phyloP scores from a whole-genome alignment of 2,888 invertebrate species.

The Aspidiotus destructor region DNA sequence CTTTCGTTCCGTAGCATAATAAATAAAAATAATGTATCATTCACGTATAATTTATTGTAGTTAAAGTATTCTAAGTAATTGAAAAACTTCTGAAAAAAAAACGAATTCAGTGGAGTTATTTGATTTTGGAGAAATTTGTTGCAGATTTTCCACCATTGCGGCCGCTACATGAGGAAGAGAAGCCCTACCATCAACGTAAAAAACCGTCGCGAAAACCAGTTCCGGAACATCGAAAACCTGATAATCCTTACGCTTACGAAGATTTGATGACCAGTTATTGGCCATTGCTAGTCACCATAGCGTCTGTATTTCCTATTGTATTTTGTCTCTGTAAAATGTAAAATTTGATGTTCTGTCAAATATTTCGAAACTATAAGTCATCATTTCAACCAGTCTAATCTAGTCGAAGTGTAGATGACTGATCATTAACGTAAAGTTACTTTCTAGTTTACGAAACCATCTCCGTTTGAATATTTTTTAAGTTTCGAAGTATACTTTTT shows the following conservation, averaged over 20 bases:
- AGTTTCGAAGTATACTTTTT: too few species aligned
- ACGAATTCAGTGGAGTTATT: too few species aligned
- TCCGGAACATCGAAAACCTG: constrained; percentile 1
- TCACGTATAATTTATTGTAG: too few species aligned
- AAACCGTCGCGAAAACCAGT: constrained; percentile 12
- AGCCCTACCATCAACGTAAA: constrained; percentile 22
- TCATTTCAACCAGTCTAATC: too few species aligned
- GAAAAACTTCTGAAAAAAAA: too few species aligned
- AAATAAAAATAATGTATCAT: too few species aligned
- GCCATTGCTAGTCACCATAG: constrained; percentile 21
- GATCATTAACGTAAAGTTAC: too few species aligned
- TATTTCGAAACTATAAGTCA: too few species aligned
- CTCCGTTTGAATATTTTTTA: too few species aligned
- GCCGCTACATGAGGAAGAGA: constrained; percentile 24
- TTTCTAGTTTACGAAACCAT: too few species aligned
- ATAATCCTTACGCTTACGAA: constrained; percentile 22
- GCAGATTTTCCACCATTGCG: constrained; percentile 26
- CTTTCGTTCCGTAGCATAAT: not conserved
- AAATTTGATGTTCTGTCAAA: not conserved
- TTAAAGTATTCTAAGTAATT: too few species aligned
- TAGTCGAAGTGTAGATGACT: too few species aligned
- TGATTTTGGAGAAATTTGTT: constrained; percentile 11
- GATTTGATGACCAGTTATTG: constrained; percentile 23
- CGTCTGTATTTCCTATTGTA: constrained; percentile 22
- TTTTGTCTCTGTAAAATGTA: constrained; percentile 26